phyloP scores from a whole-genome alignment of 2,113 vertebrate genomes.

The Dermatemys mawii region DNA sequence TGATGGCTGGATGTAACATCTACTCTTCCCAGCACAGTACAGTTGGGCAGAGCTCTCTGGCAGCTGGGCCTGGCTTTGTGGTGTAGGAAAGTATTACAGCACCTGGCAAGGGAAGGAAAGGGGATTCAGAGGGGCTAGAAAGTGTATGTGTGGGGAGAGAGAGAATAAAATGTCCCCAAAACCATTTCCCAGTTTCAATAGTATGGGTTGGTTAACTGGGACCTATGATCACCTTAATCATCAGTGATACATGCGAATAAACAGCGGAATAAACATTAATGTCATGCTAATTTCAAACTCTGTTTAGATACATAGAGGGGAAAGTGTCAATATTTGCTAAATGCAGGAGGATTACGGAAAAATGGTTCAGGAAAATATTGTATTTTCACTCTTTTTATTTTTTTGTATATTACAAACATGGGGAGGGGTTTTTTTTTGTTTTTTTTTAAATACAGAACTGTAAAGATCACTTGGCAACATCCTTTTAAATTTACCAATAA shows the following conservation, averaged over 20 bases:
- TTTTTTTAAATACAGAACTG: not conserved
- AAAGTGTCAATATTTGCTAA: not conserved
- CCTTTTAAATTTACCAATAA: conserved; percentile 21
- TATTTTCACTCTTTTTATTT: not conserved
- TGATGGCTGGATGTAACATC: not conserved
- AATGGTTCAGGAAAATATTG: not conserved
- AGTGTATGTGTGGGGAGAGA: not conserved
- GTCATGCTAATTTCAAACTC: not conserved
- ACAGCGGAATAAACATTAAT: not conserved
- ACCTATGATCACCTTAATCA: not conserved
- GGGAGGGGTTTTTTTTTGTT: not conserved
- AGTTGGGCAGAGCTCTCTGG: not conserved
- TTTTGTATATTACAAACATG: not conserved
- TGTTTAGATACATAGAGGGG: conserved; percentile 1
- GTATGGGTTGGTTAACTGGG: not conserved
- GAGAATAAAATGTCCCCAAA: not conserved
- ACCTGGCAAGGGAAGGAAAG: not conserved
- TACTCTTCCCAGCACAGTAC: not conserved
- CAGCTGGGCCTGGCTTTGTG: not conserved
- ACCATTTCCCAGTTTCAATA: not conserved
- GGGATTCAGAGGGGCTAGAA: not conserved
- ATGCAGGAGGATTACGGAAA: not conserved
- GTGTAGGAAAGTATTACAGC: not conserved
- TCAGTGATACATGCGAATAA: not conserved
- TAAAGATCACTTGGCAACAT: conserved; percentile 13